Base-by-base conservation (phyloP, 2,888 invertebrate species). In the Digitonthophagus gazella region DNA sequence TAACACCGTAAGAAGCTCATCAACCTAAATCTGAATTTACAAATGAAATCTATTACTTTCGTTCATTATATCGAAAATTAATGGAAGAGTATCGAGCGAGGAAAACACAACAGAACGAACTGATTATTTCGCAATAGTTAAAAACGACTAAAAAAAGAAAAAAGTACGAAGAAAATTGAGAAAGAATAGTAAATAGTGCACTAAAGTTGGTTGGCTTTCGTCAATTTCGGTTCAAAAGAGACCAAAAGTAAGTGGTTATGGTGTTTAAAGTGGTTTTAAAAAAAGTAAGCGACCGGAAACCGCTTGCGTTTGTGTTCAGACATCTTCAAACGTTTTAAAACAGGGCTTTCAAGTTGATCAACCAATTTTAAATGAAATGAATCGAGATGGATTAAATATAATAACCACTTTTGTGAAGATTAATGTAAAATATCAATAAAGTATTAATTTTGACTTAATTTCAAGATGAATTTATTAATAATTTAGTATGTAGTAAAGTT, bases 71-170 rank as follows among this genome's bases (percentile, higher is more conserved):
- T 6, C 80, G 80, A 56, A 82, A 83, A 76, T 80, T 85, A 76
- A 78, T 84, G 67, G 84, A 79, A 63, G 81, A 81, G 69, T 81
- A 79, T 72, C 78, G 77, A 67, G 72, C 74, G 58, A 72, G 79
- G 67, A 80, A 77, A 69, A 76, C 79, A 16, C 77, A 81, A 74
- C 80, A 86, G 71, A 87, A 86, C 76, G 87, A 87, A 75, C 79
- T 82, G 56, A 85, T 86, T 58, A 86, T 86, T 69, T 83, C 83
- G 61, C 85, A 84, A 28, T 87, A 86, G 87, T 77, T 87, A 64
- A 83, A 83, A 72, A 78, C 80, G 22, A 73, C 81, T 5, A 74
- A 79, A 1, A 75, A 73, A 66, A 75, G 80, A 61, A 77, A 76
- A 72, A 11, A 70, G 63, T 67, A 68, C 16, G 63, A 67, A 18